Conservation (phyloP, 1,140 invertebrate genomes). For the Anoplolepis gracilipes region DNA sequence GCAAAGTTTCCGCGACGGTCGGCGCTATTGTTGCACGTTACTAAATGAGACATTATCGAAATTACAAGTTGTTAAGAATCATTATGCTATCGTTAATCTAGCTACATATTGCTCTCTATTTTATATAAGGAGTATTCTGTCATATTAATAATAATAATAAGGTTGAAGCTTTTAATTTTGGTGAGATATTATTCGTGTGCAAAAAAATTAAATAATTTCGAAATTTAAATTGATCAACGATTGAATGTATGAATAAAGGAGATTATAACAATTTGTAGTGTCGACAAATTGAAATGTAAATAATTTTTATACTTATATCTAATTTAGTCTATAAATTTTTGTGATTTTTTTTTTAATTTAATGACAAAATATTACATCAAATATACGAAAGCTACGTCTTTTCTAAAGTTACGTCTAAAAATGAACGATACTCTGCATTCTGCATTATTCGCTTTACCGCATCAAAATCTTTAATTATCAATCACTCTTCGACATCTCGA, state of each 20-base stretch:
- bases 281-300: too few relatives aligned
- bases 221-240: not conserved
- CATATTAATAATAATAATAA: not conserved
- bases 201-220: not conserved
- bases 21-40: slow-evolving; percentile 38
- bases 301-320: not conserved
- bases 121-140: not conserved
- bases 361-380: not conserved
- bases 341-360: not conserved
- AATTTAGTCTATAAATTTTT: not conserved
- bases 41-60: slow-evolving; percentile 38
- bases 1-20: slow-evolving; percentile 40
- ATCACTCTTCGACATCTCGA: slow-evolving; percentile 32
- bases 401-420: not conserved
- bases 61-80: slow-evolving; percentile 54
- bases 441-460: not conserved
- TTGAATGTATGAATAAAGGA: not conserved
- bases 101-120: not conserved
- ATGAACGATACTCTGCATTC: not conserved
- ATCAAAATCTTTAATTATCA: slow-evolving; percentile 20
- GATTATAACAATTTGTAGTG: not conserved
- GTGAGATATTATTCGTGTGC: not conserved
- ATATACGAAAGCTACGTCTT: not conserved
- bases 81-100: slow-evolving; percentile 31
- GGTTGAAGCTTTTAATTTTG: not conserved